phyloP scores from a whole-genome alignment of 37 sponge, comb jelly and placozoan genomes.

The Cladorhizidae sp. region DNA sequence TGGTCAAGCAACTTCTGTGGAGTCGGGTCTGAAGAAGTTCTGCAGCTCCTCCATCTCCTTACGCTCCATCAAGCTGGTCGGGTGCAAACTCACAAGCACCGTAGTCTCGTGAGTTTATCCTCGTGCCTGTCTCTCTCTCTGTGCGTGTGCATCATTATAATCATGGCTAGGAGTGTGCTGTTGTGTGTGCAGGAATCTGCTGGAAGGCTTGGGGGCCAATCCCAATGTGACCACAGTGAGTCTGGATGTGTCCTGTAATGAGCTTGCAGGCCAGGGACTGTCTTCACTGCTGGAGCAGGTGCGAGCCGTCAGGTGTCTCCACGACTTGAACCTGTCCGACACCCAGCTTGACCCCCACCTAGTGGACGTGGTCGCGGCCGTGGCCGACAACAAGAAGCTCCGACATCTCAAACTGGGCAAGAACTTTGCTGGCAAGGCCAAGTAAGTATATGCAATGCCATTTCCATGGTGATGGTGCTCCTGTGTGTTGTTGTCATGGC shows the following conservation, averaged over 20 bases:
- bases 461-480: too few species aligned
- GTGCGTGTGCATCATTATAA: background rate
- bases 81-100: slow-evolving; percentile 45
- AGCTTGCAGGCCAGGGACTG: slow-evolving; percentile 29
- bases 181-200: slow-evolving; percentile 39
- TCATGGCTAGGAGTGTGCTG: background rate
- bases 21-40: slow-evolving; percentile 53
- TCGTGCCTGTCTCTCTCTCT: background rate
- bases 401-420: slow-evolving; percentile 62
- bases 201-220: slow-evolving; percentile 68
- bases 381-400: slow-evolving; percentile 37
- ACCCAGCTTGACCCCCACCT: slow-evolving; percentile 28
- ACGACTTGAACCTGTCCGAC: slow-evolving; percentile 45
- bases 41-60: slow-evolving; percentile 70
- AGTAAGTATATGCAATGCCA: slow-evolving; percentile 18
- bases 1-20: slow-evolving; percentile 14
- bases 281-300: slow-evolving; percentile 13
- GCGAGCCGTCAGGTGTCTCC: slow-evolving; percentile 22
- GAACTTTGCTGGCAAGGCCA: slow-evolving; percentile 66
- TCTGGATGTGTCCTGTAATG: slow-evolving; percentile 62
- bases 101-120: slow-evolving; percentile 41
- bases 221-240: slow-evolving; percentile 50
- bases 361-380: slow-evolving; percentile 17
- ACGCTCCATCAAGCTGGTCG: slow-evolving; percentile 43
- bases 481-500: too few species aligned